These are phyloP conservation scores for Stomorhina lunata DNA, from an alignment of 2,888 invertebrate species.

Conservation along the genomic window DNA sequence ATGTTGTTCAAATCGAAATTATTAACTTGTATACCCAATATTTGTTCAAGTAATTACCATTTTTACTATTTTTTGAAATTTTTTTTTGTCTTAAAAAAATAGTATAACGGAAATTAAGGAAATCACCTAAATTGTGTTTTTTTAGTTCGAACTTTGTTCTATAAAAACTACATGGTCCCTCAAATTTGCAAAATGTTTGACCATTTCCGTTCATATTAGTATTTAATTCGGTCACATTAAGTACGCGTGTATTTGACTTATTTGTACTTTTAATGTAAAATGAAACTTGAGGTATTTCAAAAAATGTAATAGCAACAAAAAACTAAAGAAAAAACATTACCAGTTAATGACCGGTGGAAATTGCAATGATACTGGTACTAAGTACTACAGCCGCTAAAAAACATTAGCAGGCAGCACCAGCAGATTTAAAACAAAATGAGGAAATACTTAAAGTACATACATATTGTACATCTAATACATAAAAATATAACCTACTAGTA, in stretches of 20 bases:
- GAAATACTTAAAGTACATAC: constrained; percentile 40
- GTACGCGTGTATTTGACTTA: not conserved
- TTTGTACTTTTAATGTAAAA: constrained; percentile 47
- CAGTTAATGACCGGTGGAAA: constrained; percentile 59
- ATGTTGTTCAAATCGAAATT: too few species aligned
- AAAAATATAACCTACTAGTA: not conserved
- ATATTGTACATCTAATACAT: not conserved
- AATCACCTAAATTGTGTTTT: too few species aligned
- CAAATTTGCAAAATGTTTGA: not conserved
- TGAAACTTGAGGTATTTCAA: constrained; percentile 35
- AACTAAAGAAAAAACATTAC: constrained; percentile 19
- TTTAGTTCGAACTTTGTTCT: too few species aligned
- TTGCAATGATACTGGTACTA: constrained; percentile 16
- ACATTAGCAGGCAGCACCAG: not conserved
- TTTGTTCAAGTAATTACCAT: too few species aligned
- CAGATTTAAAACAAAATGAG: constrained; percentile 39
- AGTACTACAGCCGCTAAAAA: not conserved
- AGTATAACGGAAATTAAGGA: too few species aligned
- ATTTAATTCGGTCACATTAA: constrained; percentile 24
- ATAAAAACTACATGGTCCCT: too few species aligned
- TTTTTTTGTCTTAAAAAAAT: too few species aligned
- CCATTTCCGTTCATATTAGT: not conserved
- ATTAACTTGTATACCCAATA: too few species aligned
- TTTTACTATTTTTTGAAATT: too few species aligned
- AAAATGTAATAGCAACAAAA: not conserved